Base-by-base conservation (phyloP, 92 coral and sea anemone genomes). In the Bergia sp. region DNA sequence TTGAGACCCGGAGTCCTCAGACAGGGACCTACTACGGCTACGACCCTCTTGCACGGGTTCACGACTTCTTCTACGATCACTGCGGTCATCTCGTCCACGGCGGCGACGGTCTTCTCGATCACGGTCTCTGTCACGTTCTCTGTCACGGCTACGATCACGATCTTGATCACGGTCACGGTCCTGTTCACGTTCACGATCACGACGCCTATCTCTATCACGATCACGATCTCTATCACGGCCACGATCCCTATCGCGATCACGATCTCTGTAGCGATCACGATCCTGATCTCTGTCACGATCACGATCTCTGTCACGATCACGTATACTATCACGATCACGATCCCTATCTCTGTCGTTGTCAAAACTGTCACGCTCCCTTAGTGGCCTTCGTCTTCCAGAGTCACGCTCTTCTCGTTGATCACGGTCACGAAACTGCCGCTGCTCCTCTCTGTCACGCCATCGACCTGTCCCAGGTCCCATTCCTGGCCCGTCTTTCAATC, bases 101-200 rank as follows among this genome's bases (percentile, higher is more conserved):
- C 94, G 92, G 7, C 94, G 85, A n/a, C 79, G 87, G 66, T 84
- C 87, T 39, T 92, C 95, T 37, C 91, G 80, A 38, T 91, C 94
- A 16, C 95, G 90, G 39, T 92, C 96, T 37, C 91, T 74, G 18
- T 87, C 95, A 82, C 95, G 86, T 7, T 77, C 92, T 4, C 94
- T 74, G 12, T 82, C 92, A 18, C 89, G 88, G 12, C 89, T 93
- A 6, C 95, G 90, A 38, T 86, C 94, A 80, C 89, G 73, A 5
- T 86, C 95, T 8, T 92, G 78, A 4, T 57, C 90, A 37, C 82
- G 88, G 6, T 79, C 90, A 3, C 86, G 84, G 1, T 89, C 93
- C 10, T 92, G 84, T 16, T 90, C 96, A 23, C 93, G 92, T 3
- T 89, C 95, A 12, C 93, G 86, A 15, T 87, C 92, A 7, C 92